Evolutionary conservation across 2,888 invertebrate species (phyloP).

Genomic region (Anarsia innoxiella): DNA sequence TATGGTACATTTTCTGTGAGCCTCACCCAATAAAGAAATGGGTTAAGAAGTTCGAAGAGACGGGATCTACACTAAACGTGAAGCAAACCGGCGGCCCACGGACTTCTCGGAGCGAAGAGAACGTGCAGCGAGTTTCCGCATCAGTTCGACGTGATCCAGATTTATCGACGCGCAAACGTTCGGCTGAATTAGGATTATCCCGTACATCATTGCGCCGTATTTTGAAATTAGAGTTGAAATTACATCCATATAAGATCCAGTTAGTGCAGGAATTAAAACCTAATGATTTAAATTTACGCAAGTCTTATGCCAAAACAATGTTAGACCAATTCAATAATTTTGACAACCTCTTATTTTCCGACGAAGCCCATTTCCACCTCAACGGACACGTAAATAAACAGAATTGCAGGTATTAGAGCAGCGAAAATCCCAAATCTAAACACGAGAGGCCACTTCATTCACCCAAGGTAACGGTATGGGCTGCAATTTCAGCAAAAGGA

Average conservation of each 20-base stretch:
- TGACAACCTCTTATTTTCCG: conserved; percentile 18
- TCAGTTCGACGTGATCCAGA: conserved; percentile 18
- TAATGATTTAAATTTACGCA: conserved; percentile 17
- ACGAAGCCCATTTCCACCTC: conserved; percentile 33
- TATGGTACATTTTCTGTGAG: no score
- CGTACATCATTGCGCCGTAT: conserved; percentile 21
- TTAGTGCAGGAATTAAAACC: conserved; percentile 20
- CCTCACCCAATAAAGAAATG: conserved; percentile 12
- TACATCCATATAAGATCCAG: conserved; percentile 19
- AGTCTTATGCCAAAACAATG: conserved; percentile 18
- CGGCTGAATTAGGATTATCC: conserved; percentile 15
- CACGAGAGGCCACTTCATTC: conserved; percentile 17
- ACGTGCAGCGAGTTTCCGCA: conserved; percentile 14
- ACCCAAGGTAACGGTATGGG: conserved; percentile 15
- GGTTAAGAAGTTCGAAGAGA: conserved; percentile 13
- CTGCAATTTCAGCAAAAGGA: conserved; percentile 17
- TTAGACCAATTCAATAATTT: conserved; percentile 18
- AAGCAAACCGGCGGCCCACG: conserved; percentile 11
- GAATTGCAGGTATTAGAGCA: conserved; percentile 19
- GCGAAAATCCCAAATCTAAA: conserved; percentile 17
- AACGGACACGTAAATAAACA: conserved; percentile 20
- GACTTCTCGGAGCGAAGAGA: conserved; percentile 10
- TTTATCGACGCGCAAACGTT: conserved; percentile 12
- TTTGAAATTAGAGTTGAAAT: conserved; percentile 19
- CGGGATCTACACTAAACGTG: conserved; percentile 13